These are phyloP conservation scores for Triplophysa dalaica DNA, from an alignment of 2,113 vertebrate species.

Conservation along the genomic window DNA sequence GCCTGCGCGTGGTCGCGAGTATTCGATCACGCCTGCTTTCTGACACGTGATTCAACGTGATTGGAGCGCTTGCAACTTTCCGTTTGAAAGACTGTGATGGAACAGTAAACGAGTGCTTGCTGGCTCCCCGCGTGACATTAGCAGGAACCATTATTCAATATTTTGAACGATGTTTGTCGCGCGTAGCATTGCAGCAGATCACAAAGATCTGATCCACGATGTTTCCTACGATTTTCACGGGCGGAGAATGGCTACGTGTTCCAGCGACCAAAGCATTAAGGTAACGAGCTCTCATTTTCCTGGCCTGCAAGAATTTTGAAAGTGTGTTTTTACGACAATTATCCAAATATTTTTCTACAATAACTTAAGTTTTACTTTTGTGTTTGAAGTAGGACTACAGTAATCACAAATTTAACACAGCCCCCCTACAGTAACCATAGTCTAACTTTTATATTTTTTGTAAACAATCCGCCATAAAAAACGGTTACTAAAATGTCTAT, in stretches of 20 bases:
- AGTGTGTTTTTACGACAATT: too few relatives aligned
- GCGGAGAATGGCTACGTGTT: slow-evolving; percentile 94
- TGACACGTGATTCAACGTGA: neutral
- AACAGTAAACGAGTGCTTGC: neutral
- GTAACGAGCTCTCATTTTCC: slow-evolving; percentile 61
- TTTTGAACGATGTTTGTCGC: slow-evolving; percentile 83
- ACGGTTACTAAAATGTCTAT: too few relatives aligned
- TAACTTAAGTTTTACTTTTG: too few relatives aligned
- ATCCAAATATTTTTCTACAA: too few relatives aligned
- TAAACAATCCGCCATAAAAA: neutral
- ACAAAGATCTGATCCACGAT: slow-evolving; percentile 94
- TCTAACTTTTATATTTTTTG: too few relatives aligned
- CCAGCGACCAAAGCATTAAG: slow-evolving; percentile 97
- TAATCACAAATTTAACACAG: too few relatives aligned
- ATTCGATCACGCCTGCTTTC: neutral
- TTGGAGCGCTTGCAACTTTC: neutral
- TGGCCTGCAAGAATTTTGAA: neutral
- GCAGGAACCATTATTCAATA: neutral
- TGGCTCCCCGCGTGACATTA: slow-evolving; percentile 2
- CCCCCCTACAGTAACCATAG: too few relatives aligned
- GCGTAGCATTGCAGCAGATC: slow-evolving; percentile 89
- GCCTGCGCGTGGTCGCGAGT: too few relatives aligned
- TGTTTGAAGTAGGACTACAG: too few relatives aligned
- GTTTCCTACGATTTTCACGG: slow-evolving; percentile 97
- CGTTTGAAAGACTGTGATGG: neutral